These are phyloP conservation scores for Fulmarus glacialis DNA, from an alignment of 2,113 vertebrate species.

Conservation along the genomic window DNA sequence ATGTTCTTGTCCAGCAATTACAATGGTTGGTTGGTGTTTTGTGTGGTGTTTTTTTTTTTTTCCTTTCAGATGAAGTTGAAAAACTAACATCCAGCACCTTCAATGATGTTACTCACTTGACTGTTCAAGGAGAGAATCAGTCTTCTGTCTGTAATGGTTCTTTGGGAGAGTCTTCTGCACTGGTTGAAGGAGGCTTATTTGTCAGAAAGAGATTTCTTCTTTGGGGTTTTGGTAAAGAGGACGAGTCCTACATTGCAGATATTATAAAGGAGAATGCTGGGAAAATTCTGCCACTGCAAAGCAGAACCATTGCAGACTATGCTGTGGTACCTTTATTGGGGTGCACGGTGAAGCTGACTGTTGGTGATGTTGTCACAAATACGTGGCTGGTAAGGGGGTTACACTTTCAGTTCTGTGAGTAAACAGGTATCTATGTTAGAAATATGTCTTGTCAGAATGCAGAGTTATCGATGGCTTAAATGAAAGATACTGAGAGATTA, in stretches of 20 bases:
- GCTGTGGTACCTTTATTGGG: constrained; percentile 92
- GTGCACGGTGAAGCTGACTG: constrained; percentile 86
- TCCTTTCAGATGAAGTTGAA: constrained; percentile 53
- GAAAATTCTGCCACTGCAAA: constrained; percentile 75
- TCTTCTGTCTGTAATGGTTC: constrained; percentile 35
- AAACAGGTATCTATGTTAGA: background rate
- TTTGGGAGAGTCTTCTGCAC: constrained; percentile 60
- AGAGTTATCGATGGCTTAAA: background rate
- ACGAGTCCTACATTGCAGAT: constrained; percentile 78
- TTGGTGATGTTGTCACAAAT: constrained; percentile 94
- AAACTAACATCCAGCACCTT: constrained; percentile 12
- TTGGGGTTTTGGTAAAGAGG: constrained; percentile 86
- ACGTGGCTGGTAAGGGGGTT: constrained; percentile 92
- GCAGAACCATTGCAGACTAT: constrained; percentile 86
- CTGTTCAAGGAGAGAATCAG: constrained; percentile 28
- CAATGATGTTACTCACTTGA: background rate
- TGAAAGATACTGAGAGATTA: background rate
- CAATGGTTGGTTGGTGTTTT: background rate
- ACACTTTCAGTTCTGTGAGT: background rate
- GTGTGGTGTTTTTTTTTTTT: background rate
- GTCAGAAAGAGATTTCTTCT: constrained; percentile 84
- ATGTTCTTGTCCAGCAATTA: background rate
- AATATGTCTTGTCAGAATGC: background rate
- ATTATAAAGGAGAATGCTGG: constrained; percentile 87
- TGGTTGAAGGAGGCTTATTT: constrained; percentile 83